These are phyloP conservation scores for Agrilus cyanescens DNA, from an alignment of 2,888 invertebrate species.

Conservation along the genomic window DNA sequence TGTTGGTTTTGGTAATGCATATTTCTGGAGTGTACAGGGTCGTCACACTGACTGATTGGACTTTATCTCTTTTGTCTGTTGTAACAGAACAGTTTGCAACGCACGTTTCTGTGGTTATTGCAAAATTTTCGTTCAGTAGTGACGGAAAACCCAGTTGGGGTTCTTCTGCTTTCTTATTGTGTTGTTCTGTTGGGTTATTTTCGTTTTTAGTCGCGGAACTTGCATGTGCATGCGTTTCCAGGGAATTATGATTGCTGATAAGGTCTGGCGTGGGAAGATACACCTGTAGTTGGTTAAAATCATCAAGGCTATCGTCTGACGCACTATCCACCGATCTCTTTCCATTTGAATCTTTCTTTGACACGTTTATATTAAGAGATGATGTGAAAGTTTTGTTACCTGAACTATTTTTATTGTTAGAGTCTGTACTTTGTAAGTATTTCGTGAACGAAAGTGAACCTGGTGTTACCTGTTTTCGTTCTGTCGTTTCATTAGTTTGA, in stretches of 20 bases:
- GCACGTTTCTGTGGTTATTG: slow-evolving; percentile 4
- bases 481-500: slow-evolving; percentile 26
- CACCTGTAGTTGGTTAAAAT: slow-evolving; percentile 17
- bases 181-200: background rate
- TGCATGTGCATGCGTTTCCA: slow-evolving; percentile 27
- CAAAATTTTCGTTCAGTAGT: slow-evolving; percentile 1
- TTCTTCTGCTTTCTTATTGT: background rate
- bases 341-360: slow-evolving; percentile 39
- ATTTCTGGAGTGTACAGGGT: slow-evolving; percentile 24
- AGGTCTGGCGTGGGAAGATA: slow-evolving; percentile 43
- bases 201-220: background rate
- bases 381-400: slow-evolving; percentile 24
- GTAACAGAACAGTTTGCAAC: slow-evolving; percentile 12
- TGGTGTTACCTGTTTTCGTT: slow-evolving; percentile 23
- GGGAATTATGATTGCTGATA: slow-evolving; percentile 44
- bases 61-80: slow-evolving; percentile 9
- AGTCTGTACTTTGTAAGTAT: slow-evolving; percentile 25
- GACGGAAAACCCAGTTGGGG: background rate
- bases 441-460: slow-evolving; percentile 31
- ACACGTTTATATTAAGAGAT: slow-evolving; percentile 48
- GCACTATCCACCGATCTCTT: slow-evolving; percentile 32
- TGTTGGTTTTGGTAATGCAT: slow-evolving; percentile 11
- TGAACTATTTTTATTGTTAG: slow-evolving; percentile 17
- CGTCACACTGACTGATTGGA: slow-evolving; percentile 17
- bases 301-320: slow-evolving; percentile 42